phyloP scores from a whole-genome alignment of 2,888 invertebrate species.

The Macrosoma leucophasiata region DNA sequence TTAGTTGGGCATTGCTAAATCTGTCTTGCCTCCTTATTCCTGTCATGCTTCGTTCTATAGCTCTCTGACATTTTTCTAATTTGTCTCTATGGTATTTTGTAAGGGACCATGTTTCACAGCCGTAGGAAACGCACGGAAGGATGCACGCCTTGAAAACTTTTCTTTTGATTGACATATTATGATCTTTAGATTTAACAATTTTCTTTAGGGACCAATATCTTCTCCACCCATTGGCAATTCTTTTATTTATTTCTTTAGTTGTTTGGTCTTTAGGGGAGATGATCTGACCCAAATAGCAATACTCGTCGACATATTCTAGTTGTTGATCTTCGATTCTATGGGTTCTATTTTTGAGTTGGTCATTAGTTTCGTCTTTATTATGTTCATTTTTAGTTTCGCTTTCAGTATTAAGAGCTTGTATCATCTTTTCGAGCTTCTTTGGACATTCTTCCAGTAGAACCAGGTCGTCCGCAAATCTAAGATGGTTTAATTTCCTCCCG shows the following conservation, averaged over 20 bases:
- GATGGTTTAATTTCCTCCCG: conserved; percentile 4
- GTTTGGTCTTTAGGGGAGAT: background rate
- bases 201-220: conserved; percentile 1
- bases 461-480: conserved; percentile 13
- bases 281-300: background rate
- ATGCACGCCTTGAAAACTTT: conserved; percentile 7
- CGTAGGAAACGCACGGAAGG: conserved; percentile 5
- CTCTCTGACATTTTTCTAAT: conserved; percentile 8
- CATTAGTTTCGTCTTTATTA: conserved; percentile 8
- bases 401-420: conserved; percentile 4
- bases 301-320: background rate
- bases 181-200: conserved; percentile 5
- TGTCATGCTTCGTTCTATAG: conserved; percentile 11
- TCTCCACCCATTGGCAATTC: background rate
- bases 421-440: conserved; percentile 6
- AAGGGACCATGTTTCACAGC: conserved; percentile 4
- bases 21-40: background rate
- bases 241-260: conserved; percentile 1
- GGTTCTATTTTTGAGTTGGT: background rate
- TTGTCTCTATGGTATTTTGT: background rate
- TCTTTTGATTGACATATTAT: conserved; percentile 2
- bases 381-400: conserved; percentile 11
- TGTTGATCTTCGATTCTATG: background rate
- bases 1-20: background rate
- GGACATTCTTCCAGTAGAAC: background rate